Conservation (phyloP, 2,888 invertebrate genomes). For the Ornithoptera alexandrae region DNA sequence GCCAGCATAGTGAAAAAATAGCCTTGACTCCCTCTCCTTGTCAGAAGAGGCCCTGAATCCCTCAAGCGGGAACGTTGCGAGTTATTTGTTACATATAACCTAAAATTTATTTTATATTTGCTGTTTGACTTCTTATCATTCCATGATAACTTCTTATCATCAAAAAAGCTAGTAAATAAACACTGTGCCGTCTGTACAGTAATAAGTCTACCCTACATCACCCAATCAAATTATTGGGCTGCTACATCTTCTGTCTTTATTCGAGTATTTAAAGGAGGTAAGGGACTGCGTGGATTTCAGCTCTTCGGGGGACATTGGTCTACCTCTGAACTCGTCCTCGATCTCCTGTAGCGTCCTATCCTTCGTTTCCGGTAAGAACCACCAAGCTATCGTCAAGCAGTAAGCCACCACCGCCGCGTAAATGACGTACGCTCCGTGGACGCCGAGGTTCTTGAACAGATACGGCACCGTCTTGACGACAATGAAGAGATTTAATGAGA, state of each 20-base stretch:
- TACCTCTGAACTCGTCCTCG: constrained; percentile 63
- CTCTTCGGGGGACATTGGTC: constrained; percentile 46
- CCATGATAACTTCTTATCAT: too few species aligned
- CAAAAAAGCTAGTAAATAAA: too few species aligned
- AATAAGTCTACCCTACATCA: too few species aligned
- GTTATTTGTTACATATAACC: too few species aligned
- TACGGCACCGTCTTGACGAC: constrained; percentile 57
- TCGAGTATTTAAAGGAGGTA: constrained; percentile 41
- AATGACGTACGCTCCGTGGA: constrained; percentile 54
- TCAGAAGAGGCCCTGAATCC: too few species aligned
- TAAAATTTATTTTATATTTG: too few species aligned
- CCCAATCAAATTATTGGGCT: constrained; percentile 40
- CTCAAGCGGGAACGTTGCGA: too few species aligned
- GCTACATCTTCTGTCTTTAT: constrained; percentile 46
- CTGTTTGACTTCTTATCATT: too few species aligned
- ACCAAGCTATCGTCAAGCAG: constrained; percentile 50
- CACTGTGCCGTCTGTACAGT: too few species aligned
- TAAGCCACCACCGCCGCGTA: constrained; percentile 52
- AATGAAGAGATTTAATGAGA: constrained; percentile 56
- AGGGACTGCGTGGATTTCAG: constrained; percentile 47
- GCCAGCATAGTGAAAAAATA: too few species aligned
- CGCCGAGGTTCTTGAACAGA: constrained; percentile 47
- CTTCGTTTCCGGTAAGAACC: constrained; percentile 62
- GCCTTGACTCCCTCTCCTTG: too few species aligned
- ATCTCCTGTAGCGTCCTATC: constrained; percentile 66